Evolutionary conservation across 2,113 vertebrate genomes (phyloP), one percentile per base, ranked within the genome.

Genomic region (Pantherophis guttatus): DNA sequence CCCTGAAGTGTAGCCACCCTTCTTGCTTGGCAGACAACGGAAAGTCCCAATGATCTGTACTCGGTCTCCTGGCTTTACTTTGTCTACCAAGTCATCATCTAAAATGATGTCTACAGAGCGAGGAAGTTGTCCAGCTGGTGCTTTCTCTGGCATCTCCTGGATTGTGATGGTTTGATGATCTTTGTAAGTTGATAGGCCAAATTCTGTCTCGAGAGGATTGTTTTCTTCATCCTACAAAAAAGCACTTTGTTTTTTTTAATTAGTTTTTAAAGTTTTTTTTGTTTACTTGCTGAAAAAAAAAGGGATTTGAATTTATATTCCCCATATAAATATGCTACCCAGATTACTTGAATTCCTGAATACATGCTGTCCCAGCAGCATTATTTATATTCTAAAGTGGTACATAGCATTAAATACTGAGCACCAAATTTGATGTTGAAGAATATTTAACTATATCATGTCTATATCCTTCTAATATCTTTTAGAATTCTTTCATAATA

Each of bases 61-160:
- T 0, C 99, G 94, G 96, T 99, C 99, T 7, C 99, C 99, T 0
- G 99, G 99, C 93, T 99, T 99, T 88, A 98, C 98, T 50, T 85
- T 89, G 54, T 99, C 99, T 95, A 99, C 99, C 95, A 99, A 97
- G 95, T 99, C 99, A 26, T 99, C 98, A 55, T 99, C 99, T 96
- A 99, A 97, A 93, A 99, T 97, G 90, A 99, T 98, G 6, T 99
- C 99, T 96, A 99, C 98, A 0, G 99, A 99, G 93, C 99, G 99
- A 0, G 99, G 99, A 50, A 99, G 98, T 96, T 99, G 99, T n/a
- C 99, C 99, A 0, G 99, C 99, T 0, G 99, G 99, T 7, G 99
- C 99, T 92, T 99, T 99, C 97, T 99, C 99, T 0, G 99, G 99
- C 99, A 99, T 99, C 98, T 99, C 99, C 98, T 99, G 99, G 89